These are phyloP conservation scores for Eretmochelys imbricata DNA, from an alignment of 2,113 vertebrate genomes.

Conservation along the genomic window DNA sequence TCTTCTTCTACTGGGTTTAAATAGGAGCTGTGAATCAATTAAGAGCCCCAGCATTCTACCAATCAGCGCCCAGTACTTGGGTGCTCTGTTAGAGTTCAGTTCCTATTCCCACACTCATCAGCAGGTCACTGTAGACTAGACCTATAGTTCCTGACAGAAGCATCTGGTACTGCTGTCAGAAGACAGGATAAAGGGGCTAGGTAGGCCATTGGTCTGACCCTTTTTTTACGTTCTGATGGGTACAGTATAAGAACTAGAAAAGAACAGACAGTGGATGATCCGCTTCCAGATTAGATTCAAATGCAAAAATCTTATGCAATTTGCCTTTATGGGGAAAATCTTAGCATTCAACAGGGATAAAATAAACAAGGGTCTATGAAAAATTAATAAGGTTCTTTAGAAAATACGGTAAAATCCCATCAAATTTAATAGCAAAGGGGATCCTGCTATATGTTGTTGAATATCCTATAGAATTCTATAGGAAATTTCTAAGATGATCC, in stretches of 20 bases:
- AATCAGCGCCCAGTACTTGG: background rate
- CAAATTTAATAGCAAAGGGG: slow-evolving; percentile 66
- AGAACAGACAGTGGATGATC: slow-evolving; percentile 43
- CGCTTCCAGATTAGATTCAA: slow-evolving; percentile 41
- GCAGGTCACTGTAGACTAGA: background rate
- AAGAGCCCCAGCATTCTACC: background rate
- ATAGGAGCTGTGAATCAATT: background rate
- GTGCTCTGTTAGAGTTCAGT: background rate
- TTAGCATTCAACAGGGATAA: slow-evolving; percentile 21
- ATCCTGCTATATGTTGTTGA: slow-evolving; percentile 58
- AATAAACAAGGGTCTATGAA: slow-evolving; percentile 56
- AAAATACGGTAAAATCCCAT: slow-evolving; percentile 61
- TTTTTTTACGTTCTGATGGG: too few species aligned
- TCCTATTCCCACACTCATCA: background rate
- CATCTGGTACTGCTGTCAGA: background rate
- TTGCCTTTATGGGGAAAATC: slow-evolving; percentile 30
- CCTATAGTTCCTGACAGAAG: background rate
- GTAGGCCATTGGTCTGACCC: background rate
- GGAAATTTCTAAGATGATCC: slow-evolving; percentile 40
- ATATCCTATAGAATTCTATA: slow-evolving; percentile 39
- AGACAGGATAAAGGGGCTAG: background rate
- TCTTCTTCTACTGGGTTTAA: background rate
- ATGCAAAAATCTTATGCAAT: slow-evolving; percentile 44
- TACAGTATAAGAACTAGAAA: background rate
- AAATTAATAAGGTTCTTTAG: slow-evolving; percentile 39